Base-by-base conservation (phyloP, 1,140 invertebrate genomes). In the Aphelinus atriplicis region DNA sequence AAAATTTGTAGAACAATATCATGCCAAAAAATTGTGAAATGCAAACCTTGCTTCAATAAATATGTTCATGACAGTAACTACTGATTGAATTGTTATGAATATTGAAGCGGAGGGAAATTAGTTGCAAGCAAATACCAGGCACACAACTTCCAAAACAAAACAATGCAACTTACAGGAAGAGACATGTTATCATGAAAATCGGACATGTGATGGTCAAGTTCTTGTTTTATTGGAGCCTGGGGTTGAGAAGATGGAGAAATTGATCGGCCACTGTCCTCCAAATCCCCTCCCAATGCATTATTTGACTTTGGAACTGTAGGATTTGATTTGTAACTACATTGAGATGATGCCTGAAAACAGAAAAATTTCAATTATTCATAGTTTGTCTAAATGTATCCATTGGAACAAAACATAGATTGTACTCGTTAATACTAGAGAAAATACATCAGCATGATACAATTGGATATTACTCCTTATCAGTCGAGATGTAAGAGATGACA, bases 191-290 rank as follows among this genome's bases (percentile, higher is more conserved):
- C 86, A 81, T 87, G 87, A 80, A 88, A 88, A 78, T 89, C 86
- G 80, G 86, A 80, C 81, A 87, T 85, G 66, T 87, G 87, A 79
- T 87, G 86, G 71, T 89, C 87, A 83, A 90, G 83, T 82, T 92
- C 91, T 85, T 92, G 91, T 85, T 92, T 92, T 86, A 92, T 91
- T 81, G 90, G 84, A 81, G 89, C 84, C 82, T 89, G 89, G 78
- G 88, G 82, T 79, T 89, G 90, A 84, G 89, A 89, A 78, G 86
- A 85, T 81, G 85, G 88, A 79, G 89, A 87, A 84, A 89, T 88
- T 72, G 89, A 87, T 82, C 89, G 88, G 79, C 88, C 88, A 79
- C 89, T 84, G 81, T 88, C 89, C 80, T 91, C 91, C 71, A 89
- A 83, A 83, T 92, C 91, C 80, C 88, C 88, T 78, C 89, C 89